Conservation (phyloP, 2,797 vertebrate species). For the Hapalemur alaotrensis region DNA sequence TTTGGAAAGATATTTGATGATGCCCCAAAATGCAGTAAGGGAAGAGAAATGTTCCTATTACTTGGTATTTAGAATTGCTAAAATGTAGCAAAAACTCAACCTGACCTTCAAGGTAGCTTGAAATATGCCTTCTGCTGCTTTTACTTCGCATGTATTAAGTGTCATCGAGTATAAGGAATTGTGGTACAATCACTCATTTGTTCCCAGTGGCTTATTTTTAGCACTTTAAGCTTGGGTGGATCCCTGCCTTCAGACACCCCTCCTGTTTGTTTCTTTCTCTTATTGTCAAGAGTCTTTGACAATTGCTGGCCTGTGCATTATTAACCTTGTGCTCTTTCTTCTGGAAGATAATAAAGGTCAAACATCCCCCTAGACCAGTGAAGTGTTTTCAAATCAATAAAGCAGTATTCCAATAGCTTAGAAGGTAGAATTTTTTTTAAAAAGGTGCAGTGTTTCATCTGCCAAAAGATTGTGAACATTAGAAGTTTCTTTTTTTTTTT, state of each 20-base stretch:
- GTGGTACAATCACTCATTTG: slow-evolving; percentile 4
- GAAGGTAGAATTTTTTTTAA: neutral
- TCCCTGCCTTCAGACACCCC: neutral
- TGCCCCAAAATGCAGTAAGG: neutral
- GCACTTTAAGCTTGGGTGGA: neutral
- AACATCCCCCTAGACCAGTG: neutral
- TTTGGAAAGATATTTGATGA: slow-evolving; percentile 32
- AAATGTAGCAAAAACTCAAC: neutral
- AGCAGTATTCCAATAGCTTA: slow-evolving; percentile 42
- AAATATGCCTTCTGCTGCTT: neutral
- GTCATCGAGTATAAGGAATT: neutral
- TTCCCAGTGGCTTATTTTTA: slow-evolving; percentile 48
- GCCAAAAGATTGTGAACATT: neutral
- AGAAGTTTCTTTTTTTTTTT: neutral
- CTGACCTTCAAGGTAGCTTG: slow-evolving; percentile 43
- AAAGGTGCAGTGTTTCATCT: neutral
- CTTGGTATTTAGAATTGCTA: slow-evolving; percentile 42
- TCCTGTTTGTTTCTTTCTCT: neutral
- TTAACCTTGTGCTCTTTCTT: slow-evolving; percentile 48
- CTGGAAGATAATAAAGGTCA: slow-evolving; percentile 61
- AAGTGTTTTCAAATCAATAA: slow-evolving; percentile 56
- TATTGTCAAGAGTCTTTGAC: slow-evolving; percentile 41
- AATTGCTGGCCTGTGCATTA: neutral
- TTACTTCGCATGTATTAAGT: neutral
- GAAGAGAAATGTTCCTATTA: slow-evolving; percentile 46